Percentiles rank a stretch among this genome's conserved stretches.
Evolutionary conservation across 2,113 vertebrate species (phyloP).

Genomic region (Vicugna pacos): DNA sequence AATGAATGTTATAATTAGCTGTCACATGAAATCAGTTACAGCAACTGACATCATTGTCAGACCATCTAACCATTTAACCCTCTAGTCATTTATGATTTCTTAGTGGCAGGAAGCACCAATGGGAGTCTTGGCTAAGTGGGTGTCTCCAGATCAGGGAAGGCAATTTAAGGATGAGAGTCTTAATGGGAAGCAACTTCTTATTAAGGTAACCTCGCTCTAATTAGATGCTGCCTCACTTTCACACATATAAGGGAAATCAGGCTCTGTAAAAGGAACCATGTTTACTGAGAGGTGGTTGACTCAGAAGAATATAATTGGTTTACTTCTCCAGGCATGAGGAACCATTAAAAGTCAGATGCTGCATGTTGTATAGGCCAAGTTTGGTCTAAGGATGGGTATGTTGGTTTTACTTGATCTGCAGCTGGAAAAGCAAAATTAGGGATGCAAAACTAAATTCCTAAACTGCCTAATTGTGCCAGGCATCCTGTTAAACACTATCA

Average conservation of each 20-base stretch:
- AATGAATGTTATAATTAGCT: conserved; percentile 72
- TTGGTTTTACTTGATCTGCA: not conserved
- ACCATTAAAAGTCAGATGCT: not conserved
- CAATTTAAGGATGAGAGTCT: not conserved
- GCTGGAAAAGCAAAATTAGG: not conserved
- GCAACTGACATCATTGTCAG: conserved; percentile 7
- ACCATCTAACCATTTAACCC: not conserved
- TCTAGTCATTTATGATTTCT: not conserved
- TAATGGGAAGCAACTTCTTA: not conserved
- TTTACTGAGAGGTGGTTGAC: not conserved
- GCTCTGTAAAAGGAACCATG: not conserved
- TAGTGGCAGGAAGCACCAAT: not conserved
- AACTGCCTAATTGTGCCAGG: not conserved
- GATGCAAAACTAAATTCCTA: not conserved
- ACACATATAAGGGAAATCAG: not conserved
- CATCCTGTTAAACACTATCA: not conserved
- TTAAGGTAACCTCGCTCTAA: not conserved
- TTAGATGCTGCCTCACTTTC: not conserved
- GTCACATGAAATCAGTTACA: conserved; percentile 40
- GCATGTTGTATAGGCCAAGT: not conserved
- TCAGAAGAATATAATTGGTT: conserved; percentile 18
- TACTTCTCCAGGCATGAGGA: not conserved
- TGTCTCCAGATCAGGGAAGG: not conserved
- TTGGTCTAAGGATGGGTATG: not conserved
- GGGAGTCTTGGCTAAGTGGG: not conserved